These are phyloP conservation scores for Muscidifurax raptorellus DNA, from an alignment of 1,140 invertebrate genomes.

Conservation along the genomic window DNA sequence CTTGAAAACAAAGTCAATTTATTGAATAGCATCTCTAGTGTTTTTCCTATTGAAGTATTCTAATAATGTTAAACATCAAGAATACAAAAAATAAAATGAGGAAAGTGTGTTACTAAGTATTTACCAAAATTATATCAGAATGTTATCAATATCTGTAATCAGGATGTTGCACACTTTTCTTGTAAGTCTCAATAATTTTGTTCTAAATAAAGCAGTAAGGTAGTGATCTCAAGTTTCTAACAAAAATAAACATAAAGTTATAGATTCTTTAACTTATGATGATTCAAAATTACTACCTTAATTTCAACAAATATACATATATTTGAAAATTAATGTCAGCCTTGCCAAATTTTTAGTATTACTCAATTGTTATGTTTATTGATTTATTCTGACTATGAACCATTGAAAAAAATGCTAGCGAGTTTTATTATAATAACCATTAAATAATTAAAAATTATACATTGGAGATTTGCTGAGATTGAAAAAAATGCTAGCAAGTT, in stretches of 20 bases:
- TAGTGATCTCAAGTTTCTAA: slow-evolving; percentile 22
- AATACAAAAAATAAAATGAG: background rate
- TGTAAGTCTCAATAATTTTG: slow-evolving; percentile 34
- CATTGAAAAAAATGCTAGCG: slow-evolving; percentile 5
- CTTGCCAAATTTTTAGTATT: slow-evolving; percentile 17
- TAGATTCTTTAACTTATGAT: no score
- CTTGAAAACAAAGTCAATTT: background rate
- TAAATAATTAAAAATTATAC: no score
- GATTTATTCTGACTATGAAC: background rate
- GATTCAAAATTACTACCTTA: slow-evolving; percentile 19
- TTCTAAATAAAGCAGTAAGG: slow-evolving; percentile 51
- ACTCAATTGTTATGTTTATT: background rate
- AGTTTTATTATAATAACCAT: background rate
- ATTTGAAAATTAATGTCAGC: background rate
- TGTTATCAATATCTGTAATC: background rate
- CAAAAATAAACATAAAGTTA: background rate
- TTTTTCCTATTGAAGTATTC: background rate
- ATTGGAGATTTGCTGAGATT: background rate
- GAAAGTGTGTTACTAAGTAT: background rate
- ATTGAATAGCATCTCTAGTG: background rate
- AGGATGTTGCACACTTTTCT: background rate
- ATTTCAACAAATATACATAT: slow-evolving; percentile 16
- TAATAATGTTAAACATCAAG: background rate
- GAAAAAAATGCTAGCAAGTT: background rate
- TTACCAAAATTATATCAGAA: background rate